Evolutionary conservation across 2,888 invertebrate species (phyloP).

Genomic region (Plemyria rubiginata): DNA sequence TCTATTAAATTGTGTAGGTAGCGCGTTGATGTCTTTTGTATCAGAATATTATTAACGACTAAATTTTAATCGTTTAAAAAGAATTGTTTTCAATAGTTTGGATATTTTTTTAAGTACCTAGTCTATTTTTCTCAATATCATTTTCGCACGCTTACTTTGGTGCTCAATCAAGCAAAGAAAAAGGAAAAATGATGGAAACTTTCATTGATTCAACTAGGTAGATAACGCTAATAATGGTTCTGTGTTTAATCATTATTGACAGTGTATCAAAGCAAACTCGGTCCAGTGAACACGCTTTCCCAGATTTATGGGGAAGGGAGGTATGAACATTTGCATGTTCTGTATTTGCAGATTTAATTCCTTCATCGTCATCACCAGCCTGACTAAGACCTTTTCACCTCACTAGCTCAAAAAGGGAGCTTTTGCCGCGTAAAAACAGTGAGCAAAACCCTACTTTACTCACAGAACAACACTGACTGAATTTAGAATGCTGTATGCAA

Average conservation of each 20-base stretch:
- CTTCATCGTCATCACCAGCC: not conserved
- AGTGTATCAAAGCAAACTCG: slow-evolving; percentile 55
- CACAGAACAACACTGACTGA: too few relatives aligned
- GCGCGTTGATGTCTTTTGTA: slow-evolving; percentile 31
- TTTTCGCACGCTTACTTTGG: slow-evolving; percentile 10
- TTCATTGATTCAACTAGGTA: slow-evolving; percentile 30
- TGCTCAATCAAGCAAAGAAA: slow-evolving; percentile 33
- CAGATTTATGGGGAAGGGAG: slow-evolving; percentile 75
- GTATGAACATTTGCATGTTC: slow-evolving; percentile 77
- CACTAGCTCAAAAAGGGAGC: too few relatives aligned
- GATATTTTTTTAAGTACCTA: not conserved
- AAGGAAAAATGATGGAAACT: slow-evolving; percentile 33
- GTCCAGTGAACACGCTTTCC: slow-evolving; percentile 69
- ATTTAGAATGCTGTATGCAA: too few relatives aligned
- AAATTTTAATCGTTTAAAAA: too few relatives aligned
- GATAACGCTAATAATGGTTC: slow-evolving; percentile 34
- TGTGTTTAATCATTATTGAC: slow-evolving; percentile 55
- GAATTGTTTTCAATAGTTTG: too few relatives aligned
- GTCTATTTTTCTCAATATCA: not conserved
- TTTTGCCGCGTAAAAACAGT: too few relatives aligned
- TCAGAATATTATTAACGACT: not conserved
- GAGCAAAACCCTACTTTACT: too few relatives aligned
- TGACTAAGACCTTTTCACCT: too few relatives aligned
- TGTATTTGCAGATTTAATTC: slow-evolving; percentile 47
- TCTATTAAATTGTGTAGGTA: slow-evolving; percentile 8